Evolutionary conservation across 2,888 invertebrate genomes (phyloP).

Genomic region (Mellilla xanthometata): DNA sequence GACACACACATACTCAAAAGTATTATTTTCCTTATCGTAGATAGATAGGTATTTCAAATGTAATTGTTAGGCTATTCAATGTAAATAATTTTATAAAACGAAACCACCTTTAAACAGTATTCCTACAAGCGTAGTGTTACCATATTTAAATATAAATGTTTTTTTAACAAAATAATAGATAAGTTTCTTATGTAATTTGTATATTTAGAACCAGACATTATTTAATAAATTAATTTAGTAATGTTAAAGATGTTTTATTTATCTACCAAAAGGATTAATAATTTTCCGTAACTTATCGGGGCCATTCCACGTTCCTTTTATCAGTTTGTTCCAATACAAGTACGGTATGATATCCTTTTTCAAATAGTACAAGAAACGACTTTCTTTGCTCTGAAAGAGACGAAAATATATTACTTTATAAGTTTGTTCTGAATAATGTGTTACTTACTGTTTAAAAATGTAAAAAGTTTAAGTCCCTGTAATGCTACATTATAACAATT

Average conservation of each 20-base stretch:
- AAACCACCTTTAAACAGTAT: slow-evolving; percentile 4
- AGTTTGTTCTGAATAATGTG: too few relatives aligned
- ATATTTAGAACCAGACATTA: slow-evolving; percentile 10
- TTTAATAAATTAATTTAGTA: slow-evolving; percentile 14
- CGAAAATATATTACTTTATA: not conserved
- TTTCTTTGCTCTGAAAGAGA: slow-evolving; percentile 75
- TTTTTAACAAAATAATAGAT: not conserved
- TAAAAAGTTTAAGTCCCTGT: too few relatives aligned
- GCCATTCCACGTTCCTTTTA: slow-evolving; percentile 92
- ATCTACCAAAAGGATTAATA: slow-evolving; percentile 36
- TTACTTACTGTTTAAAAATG: too few relatives aligned
- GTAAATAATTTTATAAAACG: not conserved
- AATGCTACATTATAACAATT: too few relatives aligned
- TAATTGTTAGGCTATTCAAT: too few relatives aligned
- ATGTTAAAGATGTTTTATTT: not conserved
- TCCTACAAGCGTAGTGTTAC: slow-evolving; percentile 2
- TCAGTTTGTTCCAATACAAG: slow-evolving; percentile 93
- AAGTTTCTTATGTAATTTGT: not conserved
- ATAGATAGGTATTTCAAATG: too few relatives aligned
- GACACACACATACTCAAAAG: too few relatives aligned
- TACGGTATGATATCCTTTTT: slow-evolving; percentile 92
- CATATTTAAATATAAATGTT: slow-evolving; percentile 3
- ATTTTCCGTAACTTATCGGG: slow-evolving; percentile 83
- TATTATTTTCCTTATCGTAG: too few relatives aligned
- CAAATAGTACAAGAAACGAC: slow-evolving; percentile 86